Percentiles rank a stretch among this genome's conserved stretches.
These are phyloP conservation scores for Hydrophis major DNA, from an alignment of 2,797 vertebrate species.

Conservation along the genomic window DNA sequence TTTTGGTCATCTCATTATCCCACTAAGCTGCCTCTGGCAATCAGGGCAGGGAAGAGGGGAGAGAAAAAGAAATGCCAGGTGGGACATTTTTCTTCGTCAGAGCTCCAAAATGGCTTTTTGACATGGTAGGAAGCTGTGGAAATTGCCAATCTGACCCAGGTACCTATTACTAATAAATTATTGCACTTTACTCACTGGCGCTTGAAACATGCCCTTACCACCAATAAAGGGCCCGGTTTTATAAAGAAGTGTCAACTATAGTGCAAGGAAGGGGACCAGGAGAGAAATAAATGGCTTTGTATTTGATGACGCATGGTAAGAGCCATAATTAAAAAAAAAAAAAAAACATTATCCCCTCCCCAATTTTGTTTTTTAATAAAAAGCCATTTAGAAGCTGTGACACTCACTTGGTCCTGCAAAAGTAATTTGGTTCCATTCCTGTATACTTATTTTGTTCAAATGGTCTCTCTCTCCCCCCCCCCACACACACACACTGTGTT, in stretches of 20 bases:
- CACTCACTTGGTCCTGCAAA: not conserved
- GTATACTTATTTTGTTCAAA: not conserved
- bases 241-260: not conserved
- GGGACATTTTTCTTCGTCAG: not conserved
- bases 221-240: not conserved
- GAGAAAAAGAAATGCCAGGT: not conserved
- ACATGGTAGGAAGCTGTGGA: not conserved
- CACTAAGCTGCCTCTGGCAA: not conserved
- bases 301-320: not conserved
- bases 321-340: not conserved
- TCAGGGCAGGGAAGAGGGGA: not conserved
- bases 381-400: not conserved
- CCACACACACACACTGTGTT: too few relatives aligned
- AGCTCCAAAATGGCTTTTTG: not conserved
- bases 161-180: constrained; percentile 5
- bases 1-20: not conserved
- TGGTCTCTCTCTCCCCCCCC: too few relatives aligned
- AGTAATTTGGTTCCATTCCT: not conserved
- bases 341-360: not conserved
- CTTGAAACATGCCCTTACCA: not conserved
- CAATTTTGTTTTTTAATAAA: not conserved
- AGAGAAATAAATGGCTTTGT: not conserved
- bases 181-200: not conserved
- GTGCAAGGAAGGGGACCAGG: too few relatives aligned
- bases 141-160: constrained; percentile 3